A percentile compares a stretch with the other conserved stretches of the same genome.
Conservation (phyloP, 2,113 vertebrate genomes). For the Dromiciops gliroides region DNA sequence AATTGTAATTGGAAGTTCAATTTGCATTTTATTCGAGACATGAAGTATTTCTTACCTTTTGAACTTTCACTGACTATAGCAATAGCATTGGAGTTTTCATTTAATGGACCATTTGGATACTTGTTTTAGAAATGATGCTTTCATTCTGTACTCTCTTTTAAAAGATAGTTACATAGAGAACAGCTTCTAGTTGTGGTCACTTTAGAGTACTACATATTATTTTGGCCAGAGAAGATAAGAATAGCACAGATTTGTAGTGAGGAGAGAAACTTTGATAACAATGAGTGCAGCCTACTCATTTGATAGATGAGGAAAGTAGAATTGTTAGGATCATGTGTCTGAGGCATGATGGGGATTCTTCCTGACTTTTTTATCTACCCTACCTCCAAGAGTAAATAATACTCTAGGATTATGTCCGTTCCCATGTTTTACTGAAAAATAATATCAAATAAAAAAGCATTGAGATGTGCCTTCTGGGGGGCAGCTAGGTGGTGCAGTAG, state of each 20-base stretch:
- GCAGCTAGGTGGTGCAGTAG: no score
- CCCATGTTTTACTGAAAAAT: background rate
- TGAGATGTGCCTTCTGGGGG: background rate
- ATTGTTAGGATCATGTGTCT: background rate
- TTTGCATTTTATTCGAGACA: slow-evolving; percentile 46
- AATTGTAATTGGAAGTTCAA: slow-evolving; percentile 49
- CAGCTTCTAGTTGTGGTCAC: slow-evolving; percentile 54
- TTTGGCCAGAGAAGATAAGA: slow-evolving; percentile 2
- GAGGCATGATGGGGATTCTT: background rate
- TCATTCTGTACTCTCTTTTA: slow-evolving; percentile 53
- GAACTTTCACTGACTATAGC: slow-evolving; percentile 48
- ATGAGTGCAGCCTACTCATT: background rate
- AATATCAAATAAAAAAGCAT: background rate
- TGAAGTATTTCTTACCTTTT: slow-evolving; percentile 52
- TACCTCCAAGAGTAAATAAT: background rate
- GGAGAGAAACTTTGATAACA: background rate
- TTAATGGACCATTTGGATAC: slow-evolving; percentile 47
- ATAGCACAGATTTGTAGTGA: background rate
- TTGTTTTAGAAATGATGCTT: background rate
- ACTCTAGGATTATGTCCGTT: background rate
- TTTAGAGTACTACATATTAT: slow-evolving; percentile 63
- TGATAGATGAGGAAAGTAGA: background rate
- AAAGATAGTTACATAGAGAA: slow-evolving; percentile 35
- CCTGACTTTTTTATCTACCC: background rate
- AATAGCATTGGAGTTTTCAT: background rate